These are phyloP conservation scores for Rhabdornis inornatus DNA, from an alignment of 2,113 vertebrate genomes.

Conservation along the genomic window DNA sequence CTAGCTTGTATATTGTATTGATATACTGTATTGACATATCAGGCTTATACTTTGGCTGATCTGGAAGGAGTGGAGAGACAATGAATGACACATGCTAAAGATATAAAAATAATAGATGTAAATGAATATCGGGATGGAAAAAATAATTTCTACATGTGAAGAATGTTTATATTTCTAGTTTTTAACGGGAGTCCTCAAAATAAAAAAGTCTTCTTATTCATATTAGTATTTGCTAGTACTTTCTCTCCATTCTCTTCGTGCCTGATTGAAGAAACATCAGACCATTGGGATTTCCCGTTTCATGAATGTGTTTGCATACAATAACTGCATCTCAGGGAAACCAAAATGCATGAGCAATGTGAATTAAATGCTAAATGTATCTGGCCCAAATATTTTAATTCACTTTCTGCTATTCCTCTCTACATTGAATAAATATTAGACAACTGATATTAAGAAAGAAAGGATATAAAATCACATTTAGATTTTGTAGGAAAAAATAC, in stretches of 20 bases:
- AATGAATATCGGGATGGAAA: neutral
- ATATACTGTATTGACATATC: too few species aligned
- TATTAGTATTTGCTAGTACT: neutral
- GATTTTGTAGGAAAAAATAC: neutral
- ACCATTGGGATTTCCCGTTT: neutral
- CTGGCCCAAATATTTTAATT: neutral
- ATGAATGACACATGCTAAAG: neutral
- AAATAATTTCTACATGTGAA: neutral
- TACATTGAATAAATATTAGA: neutral
- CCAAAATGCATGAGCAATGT: neutral
- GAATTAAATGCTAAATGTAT: neutral
- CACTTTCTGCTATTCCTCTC: neutral
- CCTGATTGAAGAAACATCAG: neutral
- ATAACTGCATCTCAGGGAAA: neutral
- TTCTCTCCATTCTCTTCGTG: neutral
- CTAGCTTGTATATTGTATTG: neutral
- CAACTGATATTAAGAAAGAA: neutral
- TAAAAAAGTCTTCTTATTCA: neutral
- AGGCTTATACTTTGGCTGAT: neutral
- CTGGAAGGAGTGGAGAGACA: neutral
- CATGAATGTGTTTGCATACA: neutral
- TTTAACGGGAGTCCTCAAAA: neutral
- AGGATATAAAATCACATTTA: neutral
- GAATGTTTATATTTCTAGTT: neutral
- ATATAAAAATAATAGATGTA: neutral